phyloP scores from a whole-genome alignment of 2,797 vertebrate genomes.

The Coendou prehensilis region DNA sequence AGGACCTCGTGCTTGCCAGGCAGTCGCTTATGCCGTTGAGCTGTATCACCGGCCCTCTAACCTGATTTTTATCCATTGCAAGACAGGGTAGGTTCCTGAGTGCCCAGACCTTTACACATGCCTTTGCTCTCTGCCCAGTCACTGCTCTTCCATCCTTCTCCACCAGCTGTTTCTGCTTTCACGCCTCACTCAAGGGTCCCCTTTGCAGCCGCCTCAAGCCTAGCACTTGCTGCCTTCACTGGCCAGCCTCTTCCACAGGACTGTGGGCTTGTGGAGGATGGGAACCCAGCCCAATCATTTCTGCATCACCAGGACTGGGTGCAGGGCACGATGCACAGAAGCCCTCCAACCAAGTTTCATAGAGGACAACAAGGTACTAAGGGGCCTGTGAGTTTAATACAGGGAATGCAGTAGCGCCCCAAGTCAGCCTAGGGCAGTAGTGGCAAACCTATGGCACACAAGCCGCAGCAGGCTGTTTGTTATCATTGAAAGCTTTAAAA shows the following conservation, averaged over 20 bases:
- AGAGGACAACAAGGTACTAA: conserved; percentile 27
- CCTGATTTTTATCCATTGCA: conserved; percentile 26
- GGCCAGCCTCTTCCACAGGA: not conserved
- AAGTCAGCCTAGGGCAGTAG: conserved; percentile 10
- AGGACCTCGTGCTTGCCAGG: no score
- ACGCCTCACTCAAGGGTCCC: not conserved
- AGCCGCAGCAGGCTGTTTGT: not conserved
- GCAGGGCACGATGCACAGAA: conserved; percentile 7
- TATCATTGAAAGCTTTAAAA: not conserved
- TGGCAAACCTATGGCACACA: not conserved
- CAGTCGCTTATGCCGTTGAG: no score
- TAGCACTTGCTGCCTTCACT: not conserved
- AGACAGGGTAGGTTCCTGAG: not conserved
- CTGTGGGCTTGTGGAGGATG: not conserved
- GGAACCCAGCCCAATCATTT: not conserved
- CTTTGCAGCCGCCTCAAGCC: not conserved
- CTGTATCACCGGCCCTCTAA: no score
- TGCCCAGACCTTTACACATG: not conserved
- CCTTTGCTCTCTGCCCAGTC: not conserved
- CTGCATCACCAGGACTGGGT: not conserved
- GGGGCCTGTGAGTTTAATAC: not conserved
- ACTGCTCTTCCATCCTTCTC: not conserved
- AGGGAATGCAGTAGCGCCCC: conserved; percentile 12
- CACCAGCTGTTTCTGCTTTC: not conserved
- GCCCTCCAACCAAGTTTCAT: conserved; percentile 6